Base-by-base conservation (phyloP, 2,888 invertebrate genomes). In the Exephanes ischioxanthus region DNA sequence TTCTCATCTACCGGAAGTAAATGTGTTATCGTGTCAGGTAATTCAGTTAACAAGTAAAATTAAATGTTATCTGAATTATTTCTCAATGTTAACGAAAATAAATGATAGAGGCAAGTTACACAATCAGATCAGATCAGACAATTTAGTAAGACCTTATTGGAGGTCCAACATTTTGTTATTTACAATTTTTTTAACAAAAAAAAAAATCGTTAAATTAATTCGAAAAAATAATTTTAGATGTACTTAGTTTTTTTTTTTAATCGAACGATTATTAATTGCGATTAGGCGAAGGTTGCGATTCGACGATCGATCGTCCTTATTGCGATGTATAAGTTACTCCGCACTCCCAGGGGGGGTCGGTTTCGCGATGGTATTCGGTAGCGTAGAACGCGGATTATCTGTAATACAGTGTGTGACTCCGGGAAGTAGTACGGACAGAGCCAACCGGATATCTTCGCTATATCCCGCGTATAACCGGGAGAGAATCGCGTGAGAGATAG, bases 341-440 rank as follows among this genome's bases (percentile, higher is more conserved):
- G 16, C 4, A 0, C 16, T 16, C 45, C 41, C 11, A 6, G 11
- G 3, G 73, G 73, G 61, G 30, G 26, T 41, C 45, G 58, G 73
- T 73, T 73, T 61, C 61, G 9, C 51, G 51, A 53, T 22, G 66
- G 14, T 63, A 22, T 76, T 66, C 37, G 75, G 61, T 51, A 33
- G 30, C 51, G 66, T 2, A 66, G 66, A 76, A 11, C 51, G 63
- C 51, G 22, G 63, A 66, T 66, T 76, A 66, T 48, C 58, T 58
- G n/a, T 58, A 33, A 63, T 33, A 63, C 63, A 63, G 63, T 63
- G 63, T 30, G 63, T 30, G 63, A 30, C 26, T 30, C 22, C 33
- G 63, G 30, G 63, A 63, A 30, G 30, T 63, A 63, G 30, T n/a
- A 63, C 33, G 9, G 19, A 55, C 53, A 55, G 53, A 16, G 45